phyloP scores from a whole-genome alignment of 2,888 invertebrate species.

The Aleiodes alternator region DNA sequence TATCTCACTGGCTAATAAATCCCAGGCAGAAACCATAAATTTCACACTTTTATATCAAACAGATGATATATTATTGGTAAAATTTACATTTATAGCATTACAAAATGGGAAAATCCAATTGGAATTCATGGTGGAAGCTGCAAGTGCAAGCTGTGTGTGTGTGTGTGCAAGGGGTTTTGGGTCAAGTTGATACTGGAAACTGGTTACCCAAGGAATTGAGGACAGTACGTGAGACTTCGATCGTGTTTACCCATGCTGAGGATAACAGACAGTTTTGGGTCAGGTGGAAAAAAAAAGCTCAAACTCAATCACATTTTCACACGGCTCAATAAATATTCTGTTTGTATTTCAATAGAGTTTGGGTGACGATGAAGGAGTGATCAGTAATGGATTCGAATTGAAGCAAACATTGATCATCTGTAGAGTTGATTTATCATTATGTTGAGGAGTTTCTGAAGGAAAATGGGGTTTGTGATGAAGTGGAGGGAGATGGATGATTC shows the following conservation, averaged over 20 bases:
- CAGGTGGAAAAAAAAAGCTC: constrained; percentile 1
- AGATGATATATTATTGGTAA: not conserved
- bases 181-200: constrained; percentile 31
- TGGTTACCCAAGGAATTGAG: constrained; percentile 34
- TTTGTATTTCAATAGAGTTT: too few species aligned
- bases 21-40: too few species aligned
- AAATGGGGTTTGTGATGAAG: too few species aligned
- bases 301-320: not conserved
- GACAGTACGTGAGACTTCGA: constrained; percentile 30
- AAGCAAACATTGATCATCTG: too few species aligned
- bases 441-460: too few species aligned
- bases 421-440: too few species aligned
- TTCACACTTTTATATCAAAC: too few species aligned
- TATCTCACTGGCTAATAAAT: too few species aligned
- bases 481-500: too few species aligned
- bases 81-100: not conserved
- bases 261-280: constrained; percentile 1
- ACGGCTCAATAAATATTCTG: too few species aligned
- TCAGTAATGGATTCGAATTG: too few species aligned
- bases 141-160: not conserved
- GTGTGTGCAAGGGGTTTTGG: constrained; percentile 1
- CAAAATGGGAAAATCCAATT: constrained; percentile 2
- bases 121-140: constrained; percentile 9
- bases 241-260: constrained; percentile 21
- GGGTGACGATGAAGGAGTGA: too few species aligned